phyloP scores from a whole-genome alignment of 1,140 invertebrate genomes.

The Meloidogyne chitwoodi region DNA sequence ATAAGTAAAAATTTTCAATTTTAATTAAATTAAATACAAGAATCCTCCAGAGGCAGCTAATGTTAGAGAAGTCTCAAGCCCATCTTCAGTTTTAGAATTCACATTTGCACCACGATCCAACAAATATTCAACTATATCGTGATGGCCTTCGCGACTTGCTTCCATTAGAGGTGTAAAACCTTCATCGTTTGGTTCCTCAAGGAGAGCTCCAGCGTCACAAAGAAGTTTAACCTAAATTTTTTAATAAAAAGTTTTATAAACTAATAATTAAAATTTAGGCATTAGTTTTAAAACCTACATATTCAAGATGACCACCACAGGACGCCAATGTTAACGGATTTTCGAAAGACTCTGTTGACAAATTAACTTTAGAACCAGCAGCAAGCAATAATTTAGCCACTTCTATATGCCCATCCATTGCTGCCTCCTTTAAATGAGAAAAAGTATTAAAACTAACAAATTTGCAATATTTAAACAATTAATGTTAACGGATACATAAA shows the following conservation, averaged over 20 bases:
- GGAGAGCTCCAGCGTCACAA: slow-evolving; percentile 91
- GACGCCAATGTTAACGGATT: slow-evolving; percentile 93
- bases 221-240: slow-evolving; percentile 68
- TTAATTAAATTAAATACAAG: slow-evolving; percentile 63
- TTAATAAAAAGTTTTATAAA: neutral
- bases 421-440: slow-evolving; percentile 71
- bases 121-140: slow-evolving; percentile 49
- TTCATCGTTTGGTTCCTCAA: slow-evolving; percentile 97
- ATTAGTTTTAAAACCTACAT: slow-evolving; percentile 66
- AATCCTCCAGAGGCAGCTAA: slow-evolving; percentile 91
- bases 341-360: slow-evolving; percentile 98
- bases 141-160: slow-evolving; percentile 89
- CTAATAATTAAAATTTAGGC: neutral
- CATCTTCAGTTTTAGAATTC: slow-evolving; percentile 88
- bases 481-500: neutral
- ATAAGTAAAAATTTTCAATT: neutral
- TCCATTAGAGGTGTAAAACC: slow-evolving; percentile 79
- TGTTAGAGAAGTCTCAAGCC: slow-evolving; percentile 83
- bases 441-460: neutral
- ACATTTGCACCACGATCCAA: slow-evolving; percentile 76
- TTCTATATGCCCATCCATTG: slow-evolving; percentile 89
- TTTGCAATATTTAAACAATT: no score
- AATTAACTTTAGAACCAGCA: slow-evolving; percentile 84
- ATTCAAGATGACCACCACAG: slow-evolving; percentile 93
- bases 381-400: slow-evolving; percentile 62